Evolutionary conservation across 2,113 vertebrate species (phyloP), one percentile per base, ranked within the genome.

Genomic region (Oreotragus oreotragus): DNA sequence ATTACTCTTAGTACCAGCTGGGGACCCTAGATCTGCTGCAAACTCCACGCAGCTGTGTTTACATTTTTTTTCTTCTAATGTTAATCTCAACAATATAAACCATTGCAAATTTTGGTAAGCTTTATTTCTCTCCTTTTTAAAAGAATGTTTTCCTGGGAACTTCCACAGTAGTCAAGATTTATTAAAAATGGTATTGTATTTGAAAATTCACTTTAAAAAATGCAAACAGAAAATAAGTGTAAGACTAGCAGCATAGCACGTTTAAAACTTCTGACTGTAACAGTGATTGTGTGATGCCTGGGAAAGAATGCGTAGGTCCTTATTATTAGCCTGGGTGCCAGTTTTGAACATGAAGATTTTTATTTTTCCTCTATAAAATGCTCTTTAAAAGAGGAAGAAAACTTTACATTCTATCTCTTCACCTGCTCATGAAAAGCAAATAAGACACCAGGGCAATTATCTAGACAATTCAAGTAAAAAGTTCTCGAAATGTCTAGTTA

Each of bases 51-150:
- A 97, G 93, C 60, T 98, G 88, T 81, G 66, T 94, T 95, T 97
- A 49, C 36, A 80, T 30, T 98, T 53, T 96, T 96, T 92, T 96
- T 17, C 94, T 97, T 33, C 84, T 90, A 94, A 96, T 53, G 57
- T 25, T 96, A 96, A 98, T n/a, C 1, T 33, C 51, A 96, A 19
- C 45, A 94, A 60, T 33, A 94, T 85, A 49, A 97, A 84, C 45
- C 77, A 97, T 79, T 95, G 45, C 47, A 13, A 45, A 84, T 33
- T 83, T 27, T 51, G 9, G 23, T 30, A 55, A 89, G 49, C 86
- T 88, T 60, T 62, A 64, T 96, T 96, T 76, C 76, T 60, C 23
- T 88, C 11, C 10, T 19, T 43, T 90, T 73, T 51, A 8, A 47
- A 93, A 60, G 5, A 49, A 49, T 58, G 47, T 87, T 88, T 58